Percentiles rank a stretch among this genome's conserved stretches.
These are phyloP conservation scores for Sisyra terminalis DNA, from an alignment of 2,888 invertebrate species.

Conservation along the genomic window DNA sequence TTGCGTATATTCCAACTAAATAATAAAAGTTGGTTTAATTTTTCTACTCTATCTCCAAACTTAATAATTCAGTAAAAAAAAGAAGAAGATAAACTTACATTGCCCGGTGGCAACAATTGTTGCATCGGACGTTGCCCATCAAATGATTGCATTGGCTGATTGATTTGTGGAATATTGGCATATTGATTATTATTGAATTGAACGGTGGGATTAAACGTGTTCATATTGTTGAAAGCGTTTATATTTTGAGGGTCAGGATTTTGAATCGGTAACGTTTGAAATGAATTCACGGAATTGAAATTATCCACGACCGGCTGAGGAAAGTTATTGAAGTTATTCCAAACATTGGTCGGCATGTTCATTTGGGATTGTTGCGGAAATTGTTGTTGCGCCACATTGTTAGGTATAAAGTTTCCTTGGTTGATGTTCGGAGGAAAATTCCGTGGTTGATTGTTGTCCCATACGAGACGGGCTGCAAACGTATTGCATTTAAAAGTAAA, in stretches of 20 bases:
- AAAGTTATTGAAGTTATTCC: background rate
- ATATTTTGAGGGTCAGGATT: background rate
- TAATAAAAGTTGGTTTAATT: background rate
- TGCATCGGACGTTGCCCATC: no score
- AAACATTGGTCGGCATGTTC: background rate
- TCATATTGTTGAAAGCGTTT: background rate
- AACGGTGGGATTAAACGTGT: background rate
- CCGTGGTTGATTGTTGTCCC: constrained; percentile 12
- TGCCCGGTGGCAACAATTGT: no score
- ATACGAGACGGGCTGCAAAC: constrained; percentile 16
- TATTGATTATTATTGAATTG: background rate
- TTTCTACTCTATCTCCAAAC: no score
- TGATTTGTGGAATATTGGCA: background rate
- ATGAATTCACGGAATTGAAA: no score
- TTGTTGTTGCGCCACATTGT: background rate
- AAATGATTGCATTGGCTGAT: background rate
- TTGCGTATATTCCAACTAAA: constrained; percentile 1
- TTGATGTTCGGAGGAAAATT: background rate
- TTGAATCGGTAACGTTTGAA: background rate
- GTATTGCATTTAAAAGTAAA: no score
- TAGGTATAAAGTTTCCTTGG: background rate
- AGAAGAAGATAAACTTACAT: no score
- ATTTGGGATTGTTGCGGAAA: background rate
- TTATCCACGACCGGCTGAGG: no score
- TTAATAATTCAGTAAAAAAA: no score